Percentiles rank a stretch among this genome's conserved stretches.
Conservation (phyloP, 1,140 invertebrate genomes). For the Calephelis virginiensis region DNA sequence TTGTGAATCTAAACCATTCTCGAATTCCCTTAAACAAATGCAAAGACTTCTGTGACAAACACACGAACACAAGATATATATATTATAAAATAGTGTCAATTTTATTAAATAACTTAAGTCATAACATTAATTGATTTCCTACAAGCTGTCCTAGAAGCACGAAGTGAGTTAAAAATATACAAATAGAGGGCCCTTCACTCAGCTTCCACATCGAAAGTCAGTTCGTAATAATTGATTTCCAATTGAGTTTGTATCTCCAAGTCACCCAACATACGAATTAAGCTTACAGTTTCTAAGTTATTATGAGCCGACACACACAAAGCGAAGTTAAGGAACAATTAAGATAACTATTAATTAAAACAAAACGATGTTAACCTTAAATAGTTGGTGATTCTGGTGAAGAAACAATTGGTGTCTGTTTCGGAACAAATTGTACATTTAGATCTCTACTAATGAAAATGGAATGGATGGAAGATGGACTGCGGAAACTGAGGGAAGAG, state of each 20-base stretch:
- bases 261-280: neutral
- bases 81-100: too few species aligned
- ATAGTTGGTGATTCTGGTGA: slow-evolving; percentile 58
- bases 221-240: slow-evolving; percentile 2
- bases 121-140: too few species aligned
- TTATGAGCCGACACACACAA: neutral
- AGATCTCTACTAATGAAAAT: slow-evolving; percentile 65
- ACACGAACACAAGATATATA: too few species aligned
- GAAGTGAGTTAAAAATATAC: too few species aligned
- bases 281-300: slow-evolving; percentile 1
- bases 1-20: too few species aligned
- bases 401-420: slow-evolving; percentile 68
- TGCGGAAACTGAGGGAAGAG: slow-evolving; percentile 27
- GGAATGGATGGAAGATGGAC: slow-evolving; percentile 36
- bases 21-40: too few species aligned
- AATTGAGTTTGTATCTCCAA: slow-evolving; percentile 2
- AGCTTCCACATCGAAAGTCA: neutral
- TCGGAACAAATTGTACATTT: slow-evolving; percentile 71
- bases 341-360: slow-evolving; percentile 27
- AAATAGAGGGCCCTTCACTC: too few species aligned
- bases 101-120: too few species aligned
- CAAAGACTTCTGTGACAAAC: too few species aligned
- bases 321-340: neutral
- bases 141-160: too few species aligned
- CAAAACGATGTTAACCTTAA: slow-evolving; percentile 41